phyloP scores from a whole-genome alignment of 2,797 vertebrate species.

The Capromys pilorides region DNA sequence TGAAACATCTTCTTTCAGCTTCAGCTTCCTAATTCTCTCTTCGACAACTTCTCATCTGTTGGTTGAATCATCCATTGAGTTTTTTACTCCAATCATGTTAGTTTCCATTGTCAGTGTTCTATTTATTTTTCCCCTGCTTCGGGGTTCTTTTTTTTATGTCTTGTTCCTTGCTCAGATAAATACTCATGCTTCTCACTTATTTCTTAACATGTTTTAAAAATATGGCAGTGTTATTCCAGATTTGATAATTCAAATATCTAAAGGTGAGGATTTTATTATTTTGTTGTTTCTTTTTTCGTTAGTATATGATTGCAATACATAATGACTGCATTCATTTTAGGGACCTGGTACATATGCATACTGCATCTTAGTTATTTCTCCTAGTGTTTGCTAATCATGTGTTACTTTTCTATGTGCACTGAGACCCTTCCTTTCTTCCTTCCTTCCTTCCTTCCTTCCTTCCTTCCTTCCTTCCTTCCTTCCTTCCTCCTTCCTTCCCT shows the following conservation, averaged over 20 bases:
- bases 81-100: not conserved
- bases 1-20: rapidly evolving
- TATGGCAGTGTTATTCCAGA: not conserved
- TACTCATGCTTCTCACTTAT: not conserved
- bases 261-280: not conserved
- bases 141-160: not conserved
- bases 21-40: not conserved
- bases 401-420: not conserved
- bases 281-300: not conserved
- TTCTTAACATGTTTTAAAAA: not conserved
- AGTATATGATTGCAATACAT: not conserved
- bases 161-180: not conserved
- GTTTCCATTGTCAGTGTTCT: not conserved
- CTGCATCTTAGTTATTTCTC: not conserved
- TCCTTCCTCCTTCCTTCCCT: too few relatives aligned
- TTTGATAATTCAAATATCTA: not conserved
- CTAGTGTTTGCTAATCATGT: not conserved
- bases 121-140: not conserved
- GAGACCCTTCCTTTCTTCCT: not conserved
- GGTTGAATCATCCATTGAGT: not conserved
- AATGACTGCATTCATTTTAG: not conserved
- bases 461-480: not conserved
- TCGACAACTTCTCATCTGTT: not conserved
- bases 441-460: too few relatives aligned
- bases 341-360: not conserved